Evolutionary conservation across 2,888 invertebrate species (phyloP).

Genomic region (Dicranocentrus wangi): DNA sequence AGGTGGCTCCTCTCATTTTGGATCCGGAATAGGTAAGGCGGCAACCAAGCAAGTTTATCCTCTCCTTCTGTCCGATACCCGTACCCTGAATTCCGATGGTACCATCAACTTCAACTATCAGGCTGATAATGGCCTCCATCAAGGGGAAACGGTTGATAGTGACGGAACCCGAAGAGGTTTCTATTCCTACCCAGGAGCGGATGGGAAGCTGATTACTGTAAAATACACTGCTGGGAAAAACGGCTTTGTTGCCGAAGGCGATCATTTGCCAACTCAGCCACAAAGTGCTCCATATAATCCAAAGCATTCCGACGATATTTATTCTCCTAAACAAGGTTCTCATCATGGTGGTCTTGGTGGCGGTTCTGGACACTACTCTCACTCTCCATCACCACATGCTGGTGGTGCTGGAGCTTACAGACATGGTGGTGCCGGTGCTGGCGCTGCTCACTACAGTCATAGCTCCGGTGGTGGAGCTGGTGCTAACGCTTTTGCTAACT

Average conservation of each 20-base stretch:
- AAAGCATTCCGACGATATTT: constrained; percentile 44
- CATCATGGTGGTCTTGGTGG: constrained; percentile 25
- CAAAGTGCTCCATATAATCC: constrained; percentile 58
- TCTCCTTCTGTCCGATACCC: constrained; percentile 79
- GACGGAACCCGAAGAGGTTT: constrained; percentile 81
- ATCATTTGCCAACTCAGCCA: constrained; percentile 71
- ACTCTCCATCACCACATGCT: constrained; percentile 8
- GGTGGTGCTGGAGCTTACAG: constrained; percentile 24
- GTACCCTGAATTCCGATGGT: constrained; percentile 81
- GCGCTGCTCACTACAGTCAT: constrained; percentile 11
- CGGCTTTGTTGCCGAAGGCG: constrained; percentile 73
- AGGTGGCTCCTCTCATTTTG: constrained; percentile 10
- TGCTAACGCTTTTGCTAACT: constrained; percentile 36
- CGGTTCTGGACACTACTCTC: constrained; percentile 42
- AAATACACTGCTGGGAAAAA: constrained; percentile 77
- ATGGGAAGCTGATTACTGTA: constrained; percentile 80
- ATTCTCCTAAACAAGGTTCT: constrained; percentile 51
- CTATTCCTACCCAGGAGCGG: constrained; percentile 81
- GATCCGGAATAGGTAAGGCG: constrained; percentile 38
- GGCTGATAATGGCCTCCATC: constrained; percentile 82
- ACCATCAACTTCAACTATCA: constrained; percentile 82
- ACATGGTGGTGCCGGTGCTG: constrained; percentile 25
- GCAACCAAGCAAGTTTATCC: constrained; percentile 64
- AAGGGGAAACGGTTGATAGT: constrained; percentile 81
- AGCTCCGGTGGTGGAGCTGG: constrained; percentile 31